These are phyloP conservation scores for Papilio polyxenes DNA, from an alignment of 1,140 invertebrate species.

Conservation along the genomic window DNA sequence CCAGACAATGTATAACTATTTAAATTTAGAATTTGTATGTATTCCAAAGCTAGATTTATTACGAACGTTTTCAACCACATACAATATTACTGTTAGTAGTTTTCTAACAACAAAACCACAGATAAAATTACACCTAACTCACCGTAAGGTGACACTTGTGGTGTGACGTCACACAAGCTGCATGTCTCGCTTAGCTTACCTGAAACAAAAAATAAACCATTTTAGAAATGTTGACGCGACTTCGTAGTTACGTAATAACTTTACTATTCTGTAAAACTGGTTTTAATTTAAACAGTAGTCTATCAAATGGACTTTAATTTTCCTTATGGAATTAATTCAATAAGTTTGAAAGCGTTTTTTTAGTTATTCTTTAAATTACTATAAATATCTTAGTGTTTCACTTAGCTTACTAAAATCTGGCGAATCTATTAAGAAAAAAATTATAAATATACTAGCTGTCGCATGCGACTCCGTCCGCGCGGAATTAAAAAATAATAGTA, in stretches of 20 bases:
- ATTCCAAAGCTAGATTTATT: neutral
- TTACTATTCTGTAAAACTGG: neutral
- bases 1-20: neutral
- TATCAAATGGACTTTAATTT: neutral
- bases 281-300: neutral
- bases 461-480: too few species aligned
- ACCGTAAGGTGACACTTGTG: slow-evolving; percentile 54
- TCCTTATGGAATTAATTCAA: neutral
- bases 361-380: too few species aligned
- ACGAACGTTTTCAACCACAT: neutral
- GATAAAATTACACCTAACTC: slow-evolving; percentile 45
- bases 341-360: too few species aligned
- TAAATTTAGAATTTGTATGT: neutral
- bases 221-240: neutral
- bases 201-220: slow-evolving; percentile 58
- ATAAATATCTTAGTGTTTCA: too few species aligned
- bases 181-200: slow-evolving; percentile 67
- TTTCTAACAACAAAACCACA: slow-evolving; percentile 14
- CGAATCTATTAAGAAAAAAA: too few species aligned
- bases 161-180: slow-evolving; percentile 59
- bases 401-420: too few species aligned
- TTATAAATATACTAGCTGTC: too few species aligned
- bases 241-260: neutral
- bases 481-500: too few species aligned
- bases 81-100: slow-evolving; percentile 16